These are phyloP conservation scores for Melikaiella ostensackeni DNA, from an alignment of 2,888 invertebrate genomes.

Conservation along the genomic window DNA sequence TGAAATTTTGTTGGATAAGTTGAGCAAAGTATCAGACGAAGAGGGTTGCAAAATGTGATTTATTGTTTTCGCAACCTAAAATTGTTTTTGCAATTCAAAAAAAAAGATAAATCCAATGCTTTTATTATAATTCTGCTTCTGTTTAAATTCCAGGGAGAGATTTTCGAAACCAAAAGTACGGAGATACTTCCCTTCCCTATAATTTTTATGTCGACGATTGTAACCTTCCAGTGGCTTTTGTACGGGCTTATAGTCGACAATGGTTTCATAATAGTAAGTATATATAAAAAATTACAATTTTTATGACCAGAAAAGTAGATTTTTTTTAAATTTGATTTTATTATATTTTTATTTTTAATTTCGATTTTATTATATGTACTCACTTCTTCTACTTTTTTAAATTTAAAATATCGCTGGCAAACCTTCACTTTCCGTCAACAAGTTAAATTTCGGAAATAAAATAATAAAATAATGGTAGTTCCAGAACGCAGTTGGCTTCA, in stretches of 20 bases:
- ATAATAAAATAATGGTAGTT: conserved; percentile 79
- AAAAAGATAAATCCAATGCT: neutral
- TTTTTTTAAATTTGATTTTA: too few relatives aligned
- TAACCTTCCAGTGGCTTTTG: conserved; percentile 87
- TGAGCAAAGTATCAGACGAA: too few relatives aligned
- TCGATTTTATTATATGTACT: too few relatives aligned
- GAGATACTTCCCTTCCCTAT: conserved; percentile 93
- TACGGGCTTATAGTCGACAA: conserved; percentile 89
- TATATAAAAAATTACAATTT: neutral
- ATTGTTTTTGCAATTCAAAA: too few relatives aligned
- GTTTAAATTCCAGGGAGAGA: conserved; percentile 80
- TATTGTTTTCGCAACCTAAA: too few relatives aligned
- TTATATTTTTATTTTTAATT: too few relatives aligned
- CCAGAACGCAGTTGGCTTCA: conserved; percentile 84
- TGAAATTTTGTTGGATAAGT: too few relatives aligned
- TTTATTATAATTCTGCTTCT: conserved; percentile 42
- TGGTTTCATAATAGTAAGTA: conserved; percentile 86
- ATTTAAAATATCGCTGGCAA: too few relatives aligned
- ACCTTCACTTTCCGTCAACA: neutral
- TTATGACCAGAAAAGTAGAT: too few relatives aligned
- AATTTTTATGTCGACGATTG: conserved; percentile 89
- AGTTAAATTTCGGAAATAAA: conserved; percentile 34
- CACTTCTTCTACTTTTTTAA: too few relatives aligned
- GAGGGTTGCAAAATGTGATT: too few relatives aligned
- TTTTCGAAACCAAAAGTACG: conserved; percentile 89